Percentiles rank a stretch among this genome's conserved stretches.
Evolutionary conservation across 1,140 invertebrate genomes (phyloP).

Genomic region (Leguminivora glycinivorella): DNA sequence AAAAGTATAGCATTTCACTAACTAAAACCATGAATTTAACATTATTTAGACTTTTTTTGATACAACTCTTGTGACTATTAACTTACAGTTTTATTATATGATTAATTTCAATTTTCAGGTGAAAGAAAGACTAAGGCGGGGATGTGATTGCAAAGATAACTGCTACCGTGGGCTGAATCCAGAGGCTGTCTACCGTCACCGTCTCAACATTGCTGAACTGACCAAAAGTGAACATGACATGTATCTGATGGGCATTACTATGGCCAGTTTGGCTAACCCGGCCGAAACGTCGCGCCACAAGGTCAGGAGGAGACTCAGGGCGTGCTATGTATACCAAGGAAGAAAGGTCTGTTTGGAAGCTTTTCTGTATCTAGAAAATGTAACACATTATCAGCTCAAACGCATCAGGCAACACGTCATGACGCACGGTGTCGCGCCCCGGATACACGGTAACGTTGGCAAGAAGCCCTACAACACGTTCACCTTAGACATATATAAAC

Average conservation of each 20-base stretch:
- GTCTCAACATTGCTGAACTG: slow-evolving; percentile 88
- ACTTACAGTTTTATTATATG: not conserved
- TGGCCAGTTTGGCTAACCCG: slow-evolving; percentile 88
- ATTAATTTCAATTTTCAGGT: slow-evolving; percentile 76
- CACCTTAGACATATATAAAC: slow-evolving; percentile 87
- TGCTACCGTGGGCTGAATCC: slow-evolving; percentile 86
- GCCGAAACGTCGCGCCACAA: slow-evolving; percentile 86
- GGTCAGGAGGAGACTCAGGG: slow-evolving; percentile 84
- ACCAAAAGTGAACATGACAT: slow-evolving; percentile 87
- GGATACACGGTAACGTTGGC: slow-evolving; percentile 88
- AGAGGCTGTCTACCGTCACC: slow-evolving; percentile 86
- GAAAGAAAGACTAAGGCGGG: slow-evolving; percentile 83
- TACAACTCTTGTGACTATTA: not conserved
- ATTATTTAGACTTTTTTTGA: too few relatives aligned
- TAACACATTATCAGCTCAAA: slow-evolving; percentile 89
- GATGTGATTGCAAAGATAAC: slow-evolving; percentile 88
- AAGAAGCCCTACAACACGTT: slow-evolving; percentile 91
- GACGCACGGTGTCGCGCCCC: slow-evolving; percentile 87
- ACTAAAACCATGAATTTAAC: too few relatives aligned
- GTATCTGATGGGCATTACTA: slow-evolving; percentile 90
- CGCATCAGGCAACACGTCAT: slow-evolving; percentile 88
- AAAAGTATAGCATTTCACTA: too few relatives aligned
- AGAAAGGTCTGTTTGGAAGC: slow-evolving; percentile 88
- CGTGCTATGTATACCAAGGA: slow-evolving; percentile 88
- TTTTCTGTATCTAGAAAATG: slow-evolving; percentile 89